phyloP scores from a whole-genome alignment of 2,113 vertebrate species.

The Pollachius pollachius region DNA sequence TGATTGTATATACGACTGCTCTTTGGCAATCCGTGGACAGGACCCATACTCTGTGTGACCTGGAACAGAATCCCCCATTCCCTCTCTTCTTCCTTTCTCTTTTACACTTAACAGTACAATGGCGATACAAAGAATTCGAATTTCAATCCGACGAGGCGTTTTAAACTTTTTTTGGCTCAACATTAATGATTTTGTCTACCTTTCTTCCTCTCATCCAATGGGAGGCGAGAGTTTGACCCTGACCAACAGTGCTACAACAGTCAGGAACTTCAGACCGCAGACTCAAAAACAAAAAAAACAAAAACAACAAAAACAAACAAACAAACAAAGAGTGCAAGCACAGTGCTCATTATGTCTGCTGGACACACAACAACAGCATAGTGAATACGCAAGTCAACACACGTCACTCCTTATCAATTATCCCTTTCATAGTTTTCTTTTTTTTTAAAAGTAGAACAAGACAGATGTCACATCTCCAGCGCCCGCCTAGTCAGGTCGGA shows the following conservation, averaged over 20 bases:
- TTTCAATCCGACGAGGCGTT: neutral
- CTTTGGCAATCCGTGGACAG: conserved; percentile 62
- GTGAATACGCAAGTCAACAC: conserved; percentile 45
- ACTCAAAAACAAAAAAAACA: conserved; percentile 60
- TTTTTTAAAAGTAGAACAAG: conserved; percentile 10
- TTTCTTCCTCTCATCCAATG: conserved; percentile 34
- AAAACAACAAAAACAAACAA: conserved; percentile 56
- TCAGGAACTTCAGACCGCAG: conserved; percentile 74
- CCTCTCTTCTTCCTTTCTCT: neutral
- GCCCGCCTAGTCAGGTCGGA: too few relatives aligned
- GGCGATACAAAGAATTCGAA: neutral
- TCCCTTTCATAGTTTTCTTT: conserved; percentile 10
- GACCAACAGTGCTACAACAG: conserved; percentile 72
- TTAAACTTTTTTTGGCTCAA: conserved; percentile 31
- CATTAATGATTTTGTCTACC: conserved; percentile 31
- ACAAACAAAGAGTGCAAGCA: conserved; percentile 61
- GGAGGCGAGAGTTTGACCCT: conserved; percentile 41
- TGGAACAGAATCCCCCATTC: conserved; percentile 11
- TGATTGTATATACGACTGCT: conserved; percentile 62
- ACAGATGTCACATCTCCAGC: too few relatives aligned
- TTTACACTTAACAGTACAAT: neutral
- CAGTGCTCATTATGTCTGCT: conserved; percentile 82
- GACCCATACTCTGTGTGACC: conserved; percentile 4
- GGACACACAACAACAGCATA: conserved; percentile 67
- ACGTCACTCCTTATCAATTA: conserved; percentile 37